Percentiles rank a stretch among this genome's conserved stretches.
These are phyloP conservation scores for Mionectes olivaceus DNA, from an alignment of 2,797 vertebrate genomes.

Conservation along the genomic window DNA sequence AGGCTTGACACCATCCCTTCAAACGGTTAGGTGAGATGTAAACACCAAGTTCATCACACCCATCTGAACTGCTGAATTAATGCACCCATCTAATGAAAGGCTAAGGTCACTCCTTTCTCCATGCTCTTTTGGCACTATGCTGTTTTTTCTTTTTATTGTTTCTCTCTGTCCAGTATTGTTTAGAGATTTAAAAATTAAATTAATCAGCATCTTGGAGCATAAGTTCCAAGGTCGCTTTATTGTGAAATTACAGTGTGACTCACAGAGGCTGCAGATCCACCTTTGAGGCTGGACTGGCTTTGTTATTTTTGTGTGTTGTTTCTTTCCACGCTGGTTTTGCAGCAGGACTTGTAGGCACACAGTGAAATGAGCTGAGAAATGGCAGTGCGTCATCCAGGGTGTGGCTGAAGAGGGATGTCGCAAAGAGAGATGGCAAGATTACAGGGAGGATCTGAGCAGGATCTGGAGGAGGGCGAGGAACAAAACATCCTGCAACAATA, in stretches of 20 bases:
- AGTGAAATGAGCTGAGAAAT: constrained; percentile 19
- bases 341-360: constrained; percentile 40
- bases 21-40: background rate
- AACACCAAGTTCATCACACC: background rate
- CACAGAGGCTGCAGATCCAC: constrained; percentile 23
- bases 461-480: background rate
- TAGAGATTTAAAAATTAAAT: constrained; percentile 36
- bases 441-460: constrained; percentile 41
- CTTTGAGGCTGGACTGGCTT: constrained; percentile 2
- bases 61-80: background rate
- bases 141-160: background rate
- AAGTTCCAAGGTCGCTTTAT: background rate
- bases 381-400: constrained; percentile 53
- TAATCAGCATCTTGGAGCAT: background rate
- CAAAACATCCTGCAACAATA: background rate
- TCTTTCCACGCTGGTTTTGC: constrained; percentile 12
- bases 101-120: constrained; percentile 6
- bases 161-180: constrained; percentile 6
- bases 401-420: constrained; percentile 9
- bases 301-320: constrained; percentile 30
- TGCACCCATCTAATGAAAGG: background rate
- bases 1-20: background rate
- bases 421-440: constrained; percentile 50
- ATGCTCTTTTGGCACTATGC: background rate
- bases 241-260: constrained; percentile 59